Conservation (phyloP, 2,113 vertebrate species). For the Turnix velox region DNA sequence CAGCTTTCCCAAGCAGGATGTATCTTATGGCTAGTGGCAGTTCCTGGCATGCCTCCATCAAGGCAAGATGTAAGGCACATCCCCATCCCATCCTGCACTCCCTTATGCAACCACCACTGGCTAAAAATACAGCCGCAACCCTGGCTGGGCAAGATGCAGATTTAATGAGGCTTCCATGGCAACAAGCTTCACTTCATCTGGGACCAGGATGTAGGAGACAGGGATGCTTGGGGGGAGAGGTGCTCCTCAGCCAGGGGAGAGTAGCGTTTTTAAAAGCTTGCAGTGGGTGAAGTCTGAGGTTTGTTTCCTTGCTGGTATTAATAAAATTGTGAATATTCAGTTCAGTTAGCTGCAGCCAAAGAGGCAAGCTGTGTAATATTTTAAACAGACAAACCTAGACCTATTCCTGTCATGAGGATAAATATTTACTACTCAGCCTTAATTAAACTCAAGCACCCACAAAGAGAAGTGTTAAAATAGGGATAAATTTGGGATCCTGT, state of each 20-base stretch:
- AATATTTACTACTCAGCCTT: slow-evolving; percentile 69
- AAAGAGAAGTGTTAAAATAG: slow-evolving; percentile 38
- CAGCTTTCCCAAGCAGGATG: not conserved
- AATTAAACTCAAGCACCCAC: slow-evolving; percentile 62
- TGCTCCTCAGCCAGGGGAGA: slow-evolving; percentile 8
- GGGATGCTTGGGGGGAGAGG: not conserved
- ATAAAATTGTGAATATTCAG: not conserved
- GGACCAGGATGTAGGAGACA: slow-evolving; percentile 1
- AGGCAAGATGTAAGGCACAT: not conserved
- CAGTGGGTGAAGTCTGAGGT: not conserved
- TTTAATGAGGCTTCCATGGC: slow-evolving; percentile 81
- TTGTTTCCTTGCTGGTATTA: not conserved
- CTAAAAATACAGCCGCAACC: slow-evolving; percentile 79
- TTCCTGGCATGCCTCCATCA: not conserved
- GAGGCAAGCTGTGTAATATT: slow-evolving; percentile 7
- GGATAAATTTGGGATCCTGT: slow-evolving; percentile 23
- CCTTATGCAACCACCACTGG: slow-evolving; percentile 53
- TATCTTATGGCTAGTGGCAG: not conserved
- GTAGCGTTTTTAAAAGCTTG: not conserved
- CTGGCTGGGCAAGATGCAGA: slow-evolving; percentile 72
- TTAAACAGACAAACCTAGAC: slow-evolving; percentile 47
- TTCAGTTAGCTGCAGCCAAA: slow-evolving; percentile 15
- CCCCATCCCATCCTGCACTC: not conserved
- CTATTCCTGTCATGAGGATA: slow-evolving; percentile 56
- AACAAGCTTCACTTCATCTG: slow-evolving; percentile 68